These are phyloP conservation scores for Dipus sagitta DNA, from an alignment of 2,797 vertebrate species.

Conservation along the genomic window DNA sequence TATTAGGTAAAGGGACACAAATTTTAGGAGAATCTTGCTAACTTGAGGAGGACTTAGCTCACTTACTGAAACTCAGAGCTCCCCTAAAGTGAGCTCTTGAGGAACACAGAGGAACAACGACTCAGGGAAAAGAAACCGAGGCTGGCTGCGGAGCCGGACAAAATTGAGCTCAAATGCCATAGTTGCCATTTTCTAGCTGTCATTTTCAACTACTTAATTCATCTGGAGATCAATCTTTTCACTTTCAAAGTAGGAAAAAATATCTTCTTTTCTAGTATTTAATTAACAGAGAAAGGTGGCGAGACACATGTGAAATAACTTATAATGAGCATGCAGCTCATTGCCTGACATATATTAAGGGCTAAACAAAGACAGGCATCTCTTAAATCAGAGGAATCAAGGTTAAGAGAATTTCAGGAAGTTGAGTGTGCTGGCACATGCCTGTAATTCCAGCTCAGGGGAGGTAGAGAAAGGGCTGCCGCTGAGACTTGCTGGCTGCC, in stretches of 20 bases:
- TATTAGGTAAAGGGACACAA: not conserved
- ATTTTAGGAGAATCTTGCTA: not conserved
- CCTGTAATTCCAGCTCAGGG: too few relatives aligned
- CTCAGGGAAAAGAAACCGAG: not conserved
- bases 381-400: not conserved
- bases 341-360: not conserved
- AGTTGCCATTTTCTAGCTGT: not conserved
- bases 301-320: not conserved
- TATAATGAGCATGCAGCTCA: not conserved
- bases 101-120: not conserved
- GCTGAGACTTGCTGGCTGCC: too few relatives aligned
- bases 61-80: not conserved
- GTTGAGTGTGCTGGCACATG: too few relatives aligned
- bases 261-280: not conserved
- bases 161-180: not conserved
- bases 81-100: not conserved
- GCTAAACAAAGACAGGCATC: not conserved
- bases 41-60: not conserved
- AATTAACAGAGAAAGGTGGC: slow-evolving; percentile 1
- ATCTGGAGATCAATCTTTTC: not conserved
- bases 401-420: not conserved
- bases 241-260: not conserved
- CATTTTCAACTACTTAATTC: not conserved
- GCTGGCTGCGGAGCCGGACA: not conserved
- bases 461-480: too few relatives aligned